phyloP scores from a whole-genome alignment of 2,797 vertebrate species.

The Cottoperca gobio region DNA sequence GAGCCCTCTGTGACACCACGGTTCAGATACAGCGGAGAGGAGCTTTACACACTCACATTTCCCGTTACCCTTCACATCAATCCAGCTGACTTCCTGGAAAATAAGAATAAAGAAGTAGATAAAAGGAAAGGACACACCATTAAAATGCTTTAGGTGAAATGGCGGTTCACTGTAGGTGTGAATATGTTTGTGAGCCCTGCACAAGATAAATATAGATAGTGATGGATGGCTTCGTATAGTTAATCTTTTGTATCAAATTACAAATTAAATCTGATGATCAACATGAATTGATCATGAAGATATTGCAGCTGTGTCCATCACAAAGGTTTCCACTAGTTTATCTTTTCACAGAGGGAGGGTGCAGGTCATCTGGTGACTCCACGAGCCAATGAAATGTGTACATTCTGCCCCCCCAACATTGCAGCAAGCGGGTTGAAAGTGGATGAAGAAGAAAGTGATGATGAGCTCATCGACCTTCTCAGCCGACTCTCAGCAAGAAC shows the following conservation, averaged over 20 bases:
- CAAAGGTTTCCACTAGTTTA: background rate
- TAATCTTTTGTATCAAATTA: background rate
- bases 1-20: slow-evolving; percentile 59
- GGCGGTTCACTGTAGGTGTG: background rate
- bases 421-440: background rate
- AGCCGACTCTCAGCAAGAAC: background rate
- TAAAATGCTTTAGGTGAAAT: background rate
- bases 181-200: background rate
- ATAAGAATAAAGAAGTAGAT: background rate
- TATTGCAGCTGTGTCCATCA: background rate
- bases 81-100: slow-evolving; percentile 21
- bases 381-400: background rate
- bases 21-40: slow-evolving; percentile 36
- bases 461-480: background rate
- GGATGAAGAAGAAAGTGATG: background rate
- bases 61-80: slow-evolving; percentile 13
- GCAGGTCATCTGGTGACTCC: background rate
- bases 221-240: background rate
- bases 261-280: background rate
- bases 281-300: background rate
- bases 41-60: slow-evolving; percentile 24
- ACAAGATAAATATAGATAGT: background rate
- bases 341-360: background rate
- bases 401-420: background rate
- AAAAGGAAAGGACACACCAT: slow-evolving; percentile 4